Base-by-base conservation (phyloP, 2,113 vertebrate species). In the Dipodomys spectabilis region DNA sequence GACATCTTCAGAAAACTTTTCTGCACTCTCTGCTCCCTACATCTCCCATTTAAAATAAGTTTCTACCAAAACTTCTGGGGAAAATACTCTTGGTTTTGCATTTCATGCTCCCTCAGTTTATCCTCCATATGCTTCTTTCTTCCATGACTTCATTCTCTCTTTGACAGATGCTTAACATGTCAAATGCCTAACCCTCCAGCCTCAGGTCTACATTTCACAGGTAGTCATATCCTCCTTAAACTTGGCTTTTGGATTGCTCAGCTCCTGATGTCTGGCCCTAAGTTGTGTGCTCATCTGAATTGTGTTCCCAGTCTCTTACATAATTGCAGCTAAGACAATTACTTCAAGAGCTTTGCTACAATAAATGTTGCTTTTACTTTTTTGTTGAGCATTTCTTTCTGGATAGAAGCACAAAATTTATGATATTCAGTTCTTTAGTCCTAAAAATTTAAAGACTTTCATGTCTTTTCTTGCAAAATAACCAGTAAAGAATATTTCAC, bases 301-400 rank as follows among this genome's bases (percentile, higher is more conserved):
- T 81, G 28, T 57, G 15, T 16, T 57, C 28, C n/a, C 44, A 28
- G 71, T 27, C 23, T 77, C 53, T 85, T 22, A 82, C 39, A 60
- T 69, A 86, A 72, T 35, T 77, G 7, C 35, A 85, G 69, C 18
- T 49, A 69, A 83, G 32, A 74, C 20, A 87, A 39, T 89, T 92
- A 80, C 20, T 80, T 88, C 28, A 84, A 79, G 2, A 53, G 84
- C 23, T 71, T 1, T 62, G 18, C 9, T 72, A 78, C 9, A 6
- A 79, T 44, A 72, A 87, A 73, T 9, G 19, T 23, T 57, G 1
- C 3, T 77, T 7, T 4, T 57, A 16, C 5, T 13, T 27, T 6
- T 86, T 77, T 75, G 57, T 30, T 83, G 15, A 78, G 60, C 30
- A 91, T 73, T 72, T 83, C 60, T 67, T 93, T 65, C 13, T 73